Evolutionary conservation across 1,140 invertebrate genomes (phyloP).

Genomic region (Oryctes rhinoceros): DNA sequence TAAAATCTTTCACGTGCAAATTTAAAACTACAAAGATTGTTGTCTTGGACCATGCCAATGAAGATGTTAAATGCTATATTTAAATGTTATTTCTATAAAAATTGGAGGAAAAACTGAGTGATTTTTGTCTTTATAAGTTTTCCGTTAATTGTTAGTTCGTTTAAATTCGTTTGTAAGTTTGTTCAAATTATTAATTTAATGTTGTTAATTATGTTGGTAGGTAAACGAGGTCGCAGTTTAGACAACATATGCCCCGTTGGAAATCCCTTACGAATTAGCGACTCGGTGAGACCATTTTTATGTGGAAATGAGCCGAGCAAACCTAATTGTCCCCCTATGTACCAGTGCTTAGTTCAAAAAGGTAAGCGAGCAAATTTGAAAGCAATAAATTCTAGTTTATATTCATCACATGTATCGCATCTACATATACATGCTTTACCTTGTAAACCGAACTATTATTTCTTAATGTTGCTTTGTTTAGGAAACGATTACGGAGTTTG

Average conservation of each 20-base stretch:
- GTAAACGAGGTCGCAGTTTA: conserved; percentile 75
- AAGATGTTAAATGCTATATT: too few relatives aligned
- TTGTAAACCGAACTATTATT: conserved; percentile 10
- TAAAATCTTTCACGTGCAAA: too few relatives aligned
- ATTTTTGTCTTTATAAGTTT: too few relatives aligned
- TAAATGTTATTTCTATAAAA: too few relatives aligned
- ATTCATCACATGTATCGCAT: background rate
- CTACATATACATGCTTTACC: background rate
- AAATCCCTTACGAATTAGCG: conserved; percentile 80
- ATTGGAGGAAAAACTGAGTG: too few relatives aligned
- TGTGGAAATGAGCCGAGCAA: conserved; percentile 83
- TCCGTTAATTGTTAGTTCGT: too few relatives aligned
- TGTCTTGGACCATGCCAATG: too few relatives aligned
- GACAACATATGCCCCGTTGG: conserved; percentile 81
- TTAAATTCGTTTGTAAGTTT: too few relatives aligned
- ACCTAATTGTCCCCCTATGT: conserved; percentile 81
- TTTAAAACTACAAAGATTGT: too few relatives aligned
- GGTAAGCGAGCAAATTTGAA: conserved; percentile 59
- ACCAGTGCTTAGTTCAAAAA: conserved; percentile 78
- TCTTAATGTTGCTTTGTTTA: conserved; percentile 50
- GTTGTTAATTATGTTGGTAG: conserved; percentile 58
- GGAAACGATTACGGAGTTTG: conserved; percentile 88
- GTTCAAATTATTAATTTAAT: background rate
- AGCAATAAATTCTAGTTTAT: conserved; percentile 27
- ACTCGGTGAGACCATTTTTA: conserved; percentile 78